Base-by-base conservation (phyloP, 1,140 invertebrate species). In the Olivierus martensii region DNA sequence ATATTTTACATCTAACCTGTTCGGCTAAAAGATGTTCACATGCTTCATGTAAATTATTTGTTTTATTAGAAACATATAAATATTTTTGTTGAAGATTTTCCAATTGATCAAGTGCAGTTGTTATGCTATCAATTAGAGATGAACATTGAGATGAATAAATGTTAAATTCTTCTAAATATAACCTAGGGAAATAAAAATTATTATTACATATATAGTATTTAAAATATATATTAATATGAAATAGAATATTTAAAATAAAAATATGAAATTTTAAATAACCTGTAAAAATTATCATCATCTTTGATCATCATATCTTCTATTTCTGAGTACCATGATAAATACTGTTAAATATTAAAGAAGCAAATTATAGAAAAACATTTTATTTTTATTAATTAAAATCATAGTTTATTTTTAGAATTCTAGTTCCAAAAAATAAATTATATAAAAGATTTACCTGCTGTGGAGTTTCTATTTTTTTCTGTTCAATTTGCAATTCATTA, bases 1-100 rank as follows among this genome's bases (percentile, higher is more conserved):
- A n/a, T n/a, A n/a, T n/a, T n/a, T n/a, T n/a, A n/a, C n/a, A n/a
- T n/a, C n/a, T 41, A 52, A 77, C 75, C 71, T 95, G 88, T 67
- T 94, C 86, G 3, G 80, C 79, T 38, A 92, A 77, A 10, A 94
- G 69, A 64, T 92, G 82, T 64, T 93, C 87, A 69, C 89, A 94
- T 42, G 86, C 84, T 55, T 79, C 79, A 66, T 94, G 88, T 3
- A 95, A 69, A 3, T 86, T 83, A 65, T 84, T 89, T 2, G 89
- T 94, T 73, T 92, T 94, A 51, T 82, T 79, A 2, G 87, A 87
- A 1, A 93, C 89, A 61, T 83, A 76, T 51, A 80, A 75, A 65
- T 91, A 92, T 63, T 90, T 81, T 52, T 79, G 74, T 41, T 79
- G 78, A 1, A 95, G 66, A 19, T 76, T 74, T 12, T 76, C 70